Percentiles rank a stretch among this genome's conserved stretches.
Conservation (phyloP, 2,113 vertebrate species). For the Hydropotes inermis region DNA sequence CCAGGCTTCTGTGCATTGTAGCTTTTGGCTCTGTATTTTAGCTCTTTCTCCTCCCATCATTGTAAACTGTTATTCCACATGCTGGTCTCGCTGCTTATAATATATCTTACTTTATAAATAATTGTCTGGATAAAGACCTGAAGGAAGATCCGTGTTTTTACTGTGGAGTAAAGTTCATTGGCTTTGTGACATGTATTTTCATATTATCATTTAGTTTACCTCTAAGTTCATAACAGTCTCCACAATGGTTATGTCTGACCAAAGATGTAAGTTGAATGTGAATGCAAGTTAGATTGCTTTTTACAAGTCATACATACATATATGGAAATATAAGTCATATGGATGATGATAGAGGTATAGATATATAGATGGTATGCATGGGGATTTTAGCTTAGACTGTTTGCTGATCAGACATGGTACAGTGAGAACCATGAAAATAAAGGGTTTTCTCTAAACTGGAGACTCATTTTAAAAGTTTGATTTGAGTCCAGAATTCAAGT, state of each 20-base stretch:
- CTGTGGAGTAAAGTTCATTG: neutral
- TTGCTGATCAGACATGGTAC: neutral
- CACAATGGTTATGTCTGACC: neutral
- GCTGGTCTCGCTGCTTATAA: slow-evolving; percentile 37
- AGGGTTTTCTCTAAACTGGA: neutral
- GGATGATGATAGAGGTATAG: neutral
- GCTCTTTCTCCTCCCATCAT: slow-evolving; percentile 17
- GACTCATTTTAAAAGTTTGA: neutral
- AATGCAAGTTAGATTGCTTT: neutral
- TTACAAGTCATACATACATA: neutral
- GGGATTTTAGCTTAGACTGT: neutral
- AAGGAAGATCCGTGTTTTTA: neutral
- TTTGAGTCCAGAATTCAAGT: neutral
- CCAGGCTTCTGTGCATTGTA: slow-evolving; percentile 33
- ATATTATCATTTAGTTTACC: slow-evolving; percentile 23
- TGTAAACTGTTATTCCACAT: slow-evolving; percentile 39
- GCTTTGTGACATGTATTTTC: slow-evolving; percentile 10
- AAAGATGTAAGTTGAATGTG: slow-evolving; percentile 1
- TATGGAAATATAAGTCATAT: neutral
- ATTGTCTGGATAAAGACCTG: slow-evolving; percentile 31
- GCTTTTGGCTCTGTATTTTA: slow-evolving; percentile 22
- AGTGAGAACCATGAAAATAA: neutral
- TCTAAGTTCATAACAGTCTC: neutral
- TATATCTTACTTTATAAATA: slow-evolving; percentile 60
- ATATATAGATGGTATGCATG: neutral